Evolutionary conservation across 2,888 invertebrate species (phyloP), one percentile per base, ranked within the genome.

Genomic region (Augochlorella aurata): DNA sequence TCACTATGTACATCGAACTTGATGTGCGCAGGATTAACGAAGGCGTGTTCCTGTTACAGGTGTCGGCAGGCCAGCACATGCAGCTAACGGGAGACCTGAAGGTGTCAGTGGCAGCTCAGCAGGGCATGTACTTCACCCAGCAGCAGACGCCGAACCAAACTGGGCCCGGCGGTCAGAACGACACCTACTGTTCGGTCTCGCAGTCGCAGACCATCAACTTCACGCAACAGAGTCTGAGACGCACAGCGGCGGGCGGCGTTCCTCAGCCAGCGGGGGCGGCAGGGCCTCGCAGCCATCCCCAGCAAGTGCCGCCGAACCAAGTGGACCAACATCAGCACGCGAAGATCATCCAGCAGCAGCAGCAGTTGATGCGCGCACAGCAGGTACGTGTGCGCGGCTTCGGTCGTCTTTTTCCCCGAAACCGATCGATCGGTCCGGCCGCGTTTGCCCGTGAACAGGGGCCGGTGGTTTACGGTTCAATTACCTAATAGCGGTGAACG

Each of bases 171-270:
- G 88, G 89, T 74, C 94, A 94, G 65, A 94, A 94, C 87, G 96
- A 96, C 85, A 94, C 94, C 58, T 97, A 97, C 92, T 93, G 93
- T 77, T 96, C 96, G 63, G 96, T 97, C 93, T 96, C 97, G 58
- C 97, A 97, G 94, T 96, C 97, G 89, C 97, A 97, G 94, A 97
- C 97, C 85, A 97, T 97, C 92, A 97, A 97, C 94, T 97, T 97
- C 93, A 96, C 96, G 45, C 97, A 97, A 92, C 97, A 96, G 91
- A 95, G 94, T 61, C 94, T 96, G 93, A 94, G 96, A 89, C 94
- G 96, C 24, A 93, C 91, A 14, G 91, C 93, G 24, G 94, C 93
- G 29, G 92, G 94, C 38, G 93, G 93, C 45, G 88, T 91, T 76
- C 90, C 91, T 10, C 94, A 94, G 38, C 80, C 84, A 1, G 84